A percentile compares a stretch with the other conserved stretches of the same genome.
These are phyloP conservation scores for Catajapyx aquilonaris DNA, from an alignment of 1,140 invertebrate genomes.

Conservation along the genomic window DNA sequence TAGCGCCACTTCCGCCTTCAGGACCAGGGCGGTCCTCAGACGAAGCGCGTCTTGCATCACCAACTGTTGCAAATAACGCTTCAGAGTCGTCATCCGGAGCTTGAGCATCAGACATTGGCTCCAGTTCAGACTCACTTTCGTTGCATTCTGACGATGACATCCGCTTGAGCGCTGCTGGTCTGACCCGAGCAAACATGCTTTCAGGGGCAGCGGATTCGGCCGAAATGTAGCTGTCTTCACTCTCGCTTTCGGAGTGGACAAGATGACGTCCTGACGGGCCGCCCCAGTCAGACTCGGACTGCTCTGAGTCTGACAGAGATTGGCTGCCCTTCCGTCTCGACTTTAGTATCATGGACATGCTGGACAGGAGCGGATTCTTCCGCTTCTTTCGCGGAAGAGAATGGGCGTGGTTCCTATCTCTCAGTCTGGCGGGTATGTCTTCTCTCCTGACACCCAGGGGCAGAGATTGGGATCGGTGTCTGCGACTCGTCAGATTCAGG, in stretches of 20 bases:
- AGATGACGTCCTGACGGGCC: conserved; percentile 3
- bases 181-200: background rate
- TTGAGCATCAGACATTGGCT: conserved; percentile 23
- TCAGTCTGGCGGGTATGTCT: conserved; percentile 24
- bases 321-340: conserved; percentile 36
- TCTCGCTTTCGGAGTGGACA: background rate
- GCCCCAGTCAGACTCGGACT: conserved; percentile 53
- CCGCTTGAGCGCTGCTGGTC: background rate
- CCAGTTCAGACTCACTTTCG: conserved; percentile 15
- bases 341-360: conserved; percentile 49
- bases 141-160: background rate
- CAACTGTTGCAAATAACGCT: conserved; percentile 44
- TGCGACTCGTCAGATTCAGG: conserved; percentile 43
- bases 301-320: conserved; percentile 45
- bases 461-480: conserved; percentile 56
- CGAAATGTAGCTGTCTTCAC: background rate
- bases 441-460: conserved; percentile 41
- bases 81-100: conserved; percentile 31
- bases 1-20: conserved; percentile 5
- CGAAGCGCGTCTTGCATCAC: conserved; percentile 35
- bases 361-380: conserved; percentile 52
- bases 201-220: background rate
- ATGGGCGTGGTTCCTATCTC: background rate
- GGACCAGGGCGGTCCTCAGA: conserved; percentile 3
- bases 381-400: conserved; percentile 36